Conservation (phyloP, 1,140 invertebrate genomes). For the Pseudomyrmex flavicornis region DNA sequence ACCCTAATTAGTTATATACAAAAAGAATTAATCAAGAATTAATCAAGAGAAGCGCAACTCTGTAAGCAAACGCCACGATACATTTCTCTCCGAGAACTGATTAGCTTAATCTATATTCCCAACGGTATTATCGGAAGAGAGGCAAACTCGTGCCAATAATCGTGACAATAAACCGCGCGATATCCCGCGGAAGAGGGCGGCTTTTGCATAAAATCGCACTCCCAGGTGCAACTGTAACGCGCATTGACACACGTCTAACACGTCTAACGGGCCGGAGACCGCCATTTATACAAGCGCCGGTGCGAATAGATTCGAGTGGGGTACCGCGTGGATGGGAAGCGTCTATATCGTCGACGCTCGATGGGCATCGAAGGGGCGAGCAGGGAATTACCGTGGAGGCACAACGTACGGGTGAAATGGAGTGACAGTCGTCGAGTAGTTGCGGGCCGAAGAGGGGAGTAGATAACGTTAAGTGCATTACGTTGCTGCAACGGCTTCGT, state of each 20-base stretch:
- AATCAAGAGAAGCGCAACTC: background rate
- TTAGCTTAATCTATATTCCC: constrained; percentile 1
- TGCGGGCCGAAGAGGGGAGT: constrained; percentile 56
- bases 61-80: background rate
- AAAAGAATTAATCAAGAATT: constrained; percentile 5
- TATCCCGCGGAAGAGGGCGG: background rate
- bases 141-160: constrained; percentile 36
- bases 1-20: background rate
- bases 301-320: constrained; percentile 43
- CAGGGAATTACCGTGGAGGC: constrained; percentile 16
- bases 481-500: constrained; percentile 65
- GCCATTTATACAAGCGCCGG: constrained; percentile 37
- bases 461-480: constrained; percentile 76
- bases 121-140: background rate
- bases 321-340: constrained; percentile 9
- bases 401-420: constrained; percentile 53
- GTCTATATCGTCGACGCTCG: constrained; percentile 11
- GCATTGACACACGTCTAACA: constrained; percentile 41
- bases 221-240: constrained; percentile 7
- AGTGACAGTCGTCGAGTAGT: constrained; percentile 71
- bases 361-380: background rate
- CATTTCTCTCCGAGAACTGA: background rate
- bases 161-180: constrained; percentile 43
- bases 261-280: constrained; percentile 32
- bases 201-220: constrained; percentile 28